These are phyloP conservation scores for Amphiprion percula DNA, from an alignment of 2,113 vertebrate genomes.

Conservation along the genomic window DNA sequence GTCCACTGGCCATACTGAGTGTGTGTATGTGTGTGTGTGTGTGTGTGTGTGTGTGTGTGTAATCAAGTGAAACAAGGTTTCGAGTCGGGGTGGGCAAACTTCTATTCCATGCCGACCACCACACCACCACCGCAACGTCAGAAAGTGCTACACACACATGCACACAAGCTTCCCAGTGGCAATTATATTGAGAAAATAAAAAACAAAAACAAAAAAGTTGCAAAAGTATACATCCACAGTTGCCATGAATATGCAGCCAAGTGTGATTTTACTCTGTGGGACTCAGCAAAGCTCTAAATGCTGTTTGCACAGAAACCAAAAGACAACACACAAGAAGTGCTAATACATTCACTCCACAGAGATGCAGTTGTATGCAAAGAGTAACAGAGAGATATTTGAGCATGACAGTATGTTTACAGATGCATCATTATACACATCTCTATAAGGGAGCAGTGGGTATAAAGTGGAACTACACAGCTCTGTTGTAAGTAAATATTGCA, in stretches of 20 bases:
- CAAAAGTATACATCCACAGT: constrained; percentile 23
- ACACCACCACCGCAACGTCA: constrained; percentile 76
- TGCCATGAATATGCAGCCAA: constrained; percentile 48
- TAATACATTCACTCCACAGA: constrained; percentile 36
- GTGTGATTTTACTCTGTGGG: constrained; percentile 47
- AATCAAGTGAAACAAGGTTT: constrained; percentile 39
- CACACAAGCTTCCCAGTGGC: constrained; percentile 49
- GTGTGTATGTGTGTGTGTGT: neutral
- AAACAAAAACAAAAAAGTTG: neutral
- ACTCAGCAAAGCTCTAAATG: constrained; percentile 47
- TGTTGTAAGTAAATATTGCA: constrained; percentile 48
- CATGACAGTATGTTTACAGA: constrained; percentile 26
- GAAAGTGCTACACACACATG: constrained; percentile 75
- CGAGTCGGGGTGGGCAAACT: constrained; percentile 32
- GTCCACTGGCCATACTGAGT: constrained; percentile 25
- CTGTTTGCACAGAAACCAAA: constrained; percentile 49
- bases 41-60: constrained; percentile 7
- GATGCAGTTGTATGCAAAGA: constrained; percentile 24
- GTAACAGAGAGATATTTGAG: constrained; percentile 30
- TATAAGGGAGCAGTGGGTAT: constrained; percentile 19
- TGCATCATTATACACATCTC: constrained; percentile 24
- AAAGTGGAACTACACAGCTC: constrained; percentile 32
- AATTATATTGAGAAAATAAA: constrained; percentile 30
- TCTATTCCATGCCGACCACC: constrained; percentile 61
- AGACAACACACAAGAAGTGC: constrained; percentile 29